Evolutionary conservation across 2,113 vertebrate genomes (phyloP).

Genomic region (Pycnonotus jocosus): DNA sequence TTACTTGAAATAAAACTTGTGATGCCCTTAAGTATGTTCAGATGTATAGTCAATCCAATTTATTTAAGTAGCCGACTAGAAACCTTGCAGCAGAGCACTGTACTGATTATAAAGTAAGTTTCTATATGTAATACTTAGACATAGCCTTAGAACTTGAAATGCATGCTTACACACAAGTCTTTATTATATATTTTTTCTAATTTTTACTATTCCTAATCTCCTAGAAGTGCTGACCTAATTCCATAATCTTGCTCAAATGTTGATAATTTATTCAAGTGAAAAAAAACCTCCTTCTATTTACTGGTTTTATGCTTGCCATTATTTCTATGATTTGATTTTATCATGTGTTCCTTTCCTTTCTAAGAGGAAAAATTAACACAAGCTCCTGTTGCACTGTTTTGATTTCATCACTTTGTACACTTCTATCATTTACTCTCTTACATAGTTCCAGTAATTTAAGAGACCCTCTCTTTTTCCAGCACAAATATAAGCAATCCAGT

Average conservation of each 20-base stretch:
- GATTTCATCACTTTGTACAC: neutral
- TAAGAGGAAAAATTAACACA: neutral
- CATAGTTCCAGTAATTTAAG: neutral
- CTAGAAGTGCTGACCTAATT: neutral
- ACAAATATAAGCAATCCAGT: neutral
- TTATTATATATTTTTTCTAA: neutral
- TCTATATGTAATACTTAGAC: neutral
- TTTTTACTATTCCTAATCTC: neutral
- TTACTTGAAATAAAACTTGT: neutral
- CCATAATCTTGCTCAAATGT: neutral
- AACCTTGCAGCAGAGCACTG: neutral
- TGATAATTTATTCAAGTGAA: neutral
- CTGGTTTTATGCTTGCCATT: neutral
- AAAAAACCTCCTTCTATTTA: neutral
- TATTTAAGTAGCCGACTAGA: neutral
- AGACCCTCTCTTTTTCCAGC: neutral
- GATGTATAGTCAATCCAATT: neutral
- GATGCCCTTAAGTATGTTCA: neutral
- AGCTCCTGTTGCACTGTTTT: neutral
- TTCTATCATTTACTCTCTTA: neutral
- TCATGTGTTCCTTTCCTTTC: neutral
- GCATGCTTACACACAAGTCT: neutral
- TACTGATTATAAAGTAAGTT: neutral
- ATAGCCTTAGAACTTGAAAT: neutral
- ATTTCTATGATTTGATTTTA: neutral